Conservation (phyloP, 2,888 invertebrate genomes). For the Cheilosia pagana region DNA sequence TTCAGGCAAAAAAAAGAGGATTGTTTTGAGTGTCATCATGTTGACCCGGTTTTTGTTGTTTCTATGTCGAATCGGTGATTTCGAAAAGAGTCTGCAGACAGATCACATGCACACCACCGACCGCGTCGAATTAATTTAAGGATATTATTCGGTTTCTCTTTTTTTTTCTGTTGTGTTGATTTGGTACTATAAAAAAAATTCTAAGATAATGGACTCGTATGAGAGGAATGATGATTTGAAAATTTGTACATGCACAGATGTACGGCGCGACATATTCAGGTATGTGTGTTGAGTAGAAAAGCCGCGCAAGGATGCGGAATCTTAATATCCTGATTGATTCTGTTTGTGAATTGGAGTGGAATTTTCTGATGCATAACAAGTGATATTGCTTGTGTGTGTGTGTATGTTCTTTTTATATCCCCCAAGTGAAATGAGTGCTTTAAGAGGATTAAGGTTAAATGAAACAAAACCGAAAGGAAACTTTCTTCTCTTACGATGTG, state of each 20-base stretch:
- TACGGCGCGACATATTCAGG: neutral
- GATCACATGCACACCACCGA: neutral
- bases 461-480: conserved; percentile 45
- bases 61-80: neutral
- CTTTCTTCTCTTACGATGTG: conserved; percentile 27
- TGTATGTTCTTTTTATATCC: conserved; percentile 21
- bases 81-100: conserved; percentile 19
- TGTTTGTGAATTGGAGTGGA: conserved; percentile 65
- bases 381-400: conserved; percentile 50
- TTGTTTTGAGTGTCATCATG: conserved; percentile 3
- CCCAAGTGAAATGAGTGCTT: conserved; percentile 41
- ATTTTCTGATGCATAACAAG: conserved; percentile 65
- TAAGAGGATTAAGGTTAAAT: conserved; percentile 63
- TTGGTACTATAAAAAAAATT: neutral
- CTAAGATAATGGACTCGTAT: conserved; percentile 30
- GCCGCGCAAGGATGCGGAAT: conserved; percentile 66
- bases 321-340: conserved; percentile 72
- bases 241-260: neutral
- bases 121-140: conserved; percentile 45
- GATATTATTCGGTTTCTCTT: conserved; percentile 40
- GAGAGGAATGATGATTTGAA: conserved; percentile 4
- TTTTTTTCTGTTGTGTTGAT: neutral
- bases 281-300: conserved; percentile 6
- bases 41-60: conserved; percentile 13
- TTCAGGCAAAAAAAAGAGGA: conserved; percentile 17